Percentiles rank a stretch among this genome's conserved stretches.
phyloP scores from a whole-genome alignment of 1,140 invertebrate species.

The Temnothorax curvispinosus region DNA sequence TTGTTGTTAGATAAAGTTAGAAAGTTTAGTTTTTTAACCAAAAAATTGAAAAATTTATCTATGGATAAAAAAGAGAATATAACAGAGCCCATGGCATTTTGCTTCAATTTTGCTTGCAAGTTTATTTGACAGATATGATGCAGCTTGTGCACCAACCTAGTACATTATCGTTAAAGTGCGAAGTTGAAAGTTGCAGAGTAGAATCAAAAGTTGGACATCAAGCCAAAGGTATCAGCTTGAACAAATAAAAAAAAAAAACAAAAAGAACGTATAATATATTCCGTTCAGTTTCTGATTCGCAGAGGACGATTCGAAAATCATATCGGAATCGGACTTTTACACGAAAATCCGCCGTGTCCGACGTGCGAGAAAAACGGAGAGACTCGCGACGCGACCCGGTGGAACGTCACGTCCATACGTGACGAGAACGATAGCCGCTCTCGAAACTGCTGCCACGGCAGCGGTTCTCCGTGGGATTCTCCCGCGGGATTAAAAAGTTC shows the following conservation, averaged over 20 bases:
- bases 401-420: constrained; percentile 38
- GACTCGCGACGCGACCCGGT: constrained; percentile 11
- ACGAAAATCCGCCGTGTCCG: background rate
- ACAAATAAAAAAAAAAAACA: background rate
- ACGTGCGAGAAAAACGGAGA: background rate
- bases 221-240: background rate
- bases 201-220: constrained; percentile 2
- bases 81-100: background rate
- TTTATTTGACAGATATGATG: background rate
- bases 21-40: background rate
- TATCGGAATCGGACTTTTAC: constrained; percentile 30
- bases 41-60: background rate
- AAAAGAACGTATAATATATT: background rate
- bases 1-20: background rate
- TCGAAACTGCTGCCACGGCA: constrained; percentile 30
- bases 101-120: background rate
- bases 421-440: constrained; percentile 45
- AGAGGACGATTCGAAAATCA: constrained; percentile 12
- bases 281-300: background rate
- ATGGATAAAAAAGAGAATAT: background rate
- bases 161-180: background rate
- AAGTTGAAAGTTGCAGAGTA: background rate
- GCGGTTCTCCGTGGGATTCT: constrained; percentile 4
- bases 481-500: constrained; percentile 44
- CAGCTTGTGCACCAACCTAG: background rate